Conservation (phyloP, 2,797 vertebrate genomes). For the Smutsia temminckii region DNA sequence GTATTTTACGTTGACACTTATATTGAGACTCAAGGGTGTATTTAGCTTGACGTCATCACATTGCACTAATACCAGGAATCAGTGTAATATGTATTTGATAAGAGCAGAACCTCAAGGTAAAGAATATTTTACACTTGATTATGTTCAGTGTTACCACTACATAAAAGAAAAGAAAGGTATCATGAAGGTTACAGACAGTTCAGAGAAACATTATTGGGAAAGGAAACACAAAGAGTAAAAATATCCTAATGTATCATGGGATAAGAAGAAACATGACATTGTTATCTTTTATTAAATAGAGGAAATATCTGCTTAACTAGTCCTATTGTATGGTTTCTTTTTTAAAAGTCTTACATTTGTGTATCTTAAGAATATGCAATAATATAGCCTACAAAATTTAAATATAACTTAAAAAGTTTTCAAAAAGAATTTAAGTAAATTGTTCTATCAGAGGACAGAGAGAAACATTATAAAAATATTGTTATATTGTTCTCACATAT, state of each 20-base stretch:
- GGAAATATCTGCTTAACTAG: background rate
- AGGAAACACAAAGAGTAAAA: background rate
- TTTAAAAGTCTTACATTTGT: background rate
- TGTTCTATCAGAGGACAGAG: background rate
- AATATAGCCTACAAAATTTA: background rate
- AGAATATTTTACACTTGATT: background rate
- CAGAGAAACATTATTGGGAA: background rate
- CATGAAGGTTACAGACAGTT: background rate
- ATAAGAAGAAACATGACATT: background rate
- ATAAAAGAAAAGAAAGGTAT: background rate
- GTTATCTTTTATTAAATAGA: background rate
- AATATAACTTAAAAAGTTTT: background rate
- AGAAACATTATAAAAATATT: background rate
- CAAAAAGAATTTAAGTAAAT: background rate
- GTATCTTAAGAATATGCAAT: background rate
- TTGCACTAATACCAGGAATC: background rate
- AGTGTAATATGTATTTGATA: background rate
- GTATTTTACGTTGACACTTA: background rate
- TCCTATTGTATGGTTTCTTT: background rate
- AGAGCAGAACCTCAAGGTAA: background rate
- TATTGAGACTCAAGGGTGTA: background rate
- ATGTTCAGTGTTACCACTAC: background rate
- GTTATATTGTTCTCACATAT: background rate
- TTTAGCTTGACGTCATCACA: background rate
- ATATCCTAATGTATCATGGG: background rate